These are phyloP conservation scores for Drosophila paulistorum DNA, from an alignment of 1,140 invertebrate genomes.

Conservation along the genomic window DNA sequence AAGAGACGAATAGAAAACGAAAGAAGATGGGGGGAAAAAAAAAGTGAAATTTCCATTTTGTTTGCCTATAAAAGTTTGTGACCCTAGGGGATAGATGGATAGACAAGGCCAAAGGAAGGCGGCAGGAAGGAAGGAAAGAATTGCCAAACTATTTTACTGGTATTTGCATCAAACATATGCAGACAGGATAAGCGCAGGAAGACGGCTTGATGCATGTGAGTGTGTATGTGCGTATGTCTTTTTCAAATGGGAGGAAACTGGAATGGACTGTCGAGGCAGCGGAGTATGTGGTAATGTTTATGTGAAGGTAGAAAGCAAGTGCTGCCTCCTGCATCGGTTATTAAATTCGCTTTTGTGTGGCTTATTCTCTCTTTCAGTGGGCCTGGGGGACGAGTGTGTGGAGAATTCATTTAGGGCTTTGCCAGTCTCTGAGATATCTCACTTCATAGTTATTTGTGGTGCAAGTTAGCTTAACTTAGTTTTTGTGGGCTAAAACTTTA, in stretches of 20 bases:
- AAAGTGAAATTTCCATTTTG: constrained; percentile 23
- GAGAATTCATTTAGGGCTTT: constrained; percentile 16
- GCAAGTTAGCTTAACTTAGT: constrained; percentile 66
- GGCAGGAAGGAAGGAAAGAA: constrained; percentile 30
- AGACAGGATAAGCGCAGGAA: constrained; percentile 55
- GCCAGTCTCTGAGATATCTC: constrained; percentile 23
- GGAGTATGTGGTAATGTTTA: neutral
- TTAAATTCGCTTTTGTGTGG: constrained; percentile 43
- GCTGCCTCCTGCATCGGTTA: constrained; percentile 41
- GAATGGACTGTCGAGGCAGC: too few relatives aligned
- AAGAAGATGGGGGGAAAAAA: neutral
- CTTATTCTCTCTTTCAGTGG: constrained; percentile 7
- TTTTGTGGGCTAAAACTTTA: constrained; percentile 38
- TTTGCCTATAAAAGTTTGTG: constrained; percentile 54
- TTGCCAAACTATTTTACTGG: constrained; percentile 52
- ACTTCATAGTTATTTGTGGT: constrained; percentile 47
- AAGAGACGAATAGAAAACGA: neutral
- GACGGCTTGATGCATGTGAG: constrained; percentile 18
- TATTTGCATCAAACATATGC: constrained; percentile 67
- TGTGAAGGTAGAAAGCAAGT: constrained; percentile 3
- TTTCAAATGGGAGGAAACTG: too few relatives aligned
- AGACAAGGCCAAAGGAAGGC: constrained; percentile 12
- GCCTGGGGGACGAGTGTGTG: neutral
- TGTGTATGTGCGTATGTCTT: neutral
- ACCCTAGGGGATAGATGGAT: constrained; percentile 25